Evolutionary conservation across 1,140 invertebrate species (phyloP), one percentile per base, ranked within the genome.

Genomic region (Drosophila ironensis): DNA sequence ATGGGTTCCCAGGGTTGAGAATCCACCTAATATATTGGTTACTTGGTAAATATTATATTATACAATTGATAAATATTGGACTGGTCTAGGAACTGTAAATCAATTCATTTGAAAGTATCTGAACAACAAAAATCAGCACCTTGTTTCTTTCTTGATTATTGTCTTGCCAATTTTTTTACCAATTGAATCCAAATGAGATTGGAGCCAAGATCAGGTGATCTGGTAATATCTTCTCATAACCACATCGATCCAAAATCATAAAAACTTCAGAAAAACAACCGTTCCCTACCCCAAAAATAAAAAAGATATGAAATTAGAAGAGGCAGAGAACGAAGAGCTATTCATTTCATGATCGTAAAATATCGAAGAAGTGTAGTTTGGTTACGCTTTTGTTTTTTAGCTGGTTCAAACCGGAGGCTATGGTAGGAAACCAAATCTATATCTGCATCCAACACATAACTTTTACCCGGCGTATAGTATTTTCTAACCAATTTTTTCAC

Each of bases 311-410:
- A 67, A 52, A 24, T 22, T 12, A 25, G 48, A 67, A 72, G 42
- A 27, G 22, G 9, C 17, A 12, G 59, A 22, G 22, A 61, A 66
- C 59, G 63, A 54, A 47, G 60, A 12, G 63, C 78, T 84, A 84
- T 84, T 84, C 74, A 84, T 84, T 84, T 84, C 59, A 67, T 25
- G 78, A 67, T 59, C 70, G 59, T 84, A 84, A 84, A 84, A 84
- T 1, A 20, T 27, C 30, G 53, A 86, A 61, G 48, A 70, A 73
- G 47, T 72, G 47, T 73, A 61, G 72, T 63, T 82, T 67, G 72
- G 64, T 54, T 63, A 47, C 53, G 56, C 60, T 82, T 81, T 81
- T 81, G 61, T 76, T 73, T 82, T 42, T 47, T 48, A 59, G 63
- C 73, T 73, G 64, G 77, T 72, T 84, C 60, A 60, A 80, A 71